These are phyloP conservation scores for Hemithea aestivaria DNA, from an alignment of 2,888 invertebrate genomes.

Conservation along the genomic window DNA sequence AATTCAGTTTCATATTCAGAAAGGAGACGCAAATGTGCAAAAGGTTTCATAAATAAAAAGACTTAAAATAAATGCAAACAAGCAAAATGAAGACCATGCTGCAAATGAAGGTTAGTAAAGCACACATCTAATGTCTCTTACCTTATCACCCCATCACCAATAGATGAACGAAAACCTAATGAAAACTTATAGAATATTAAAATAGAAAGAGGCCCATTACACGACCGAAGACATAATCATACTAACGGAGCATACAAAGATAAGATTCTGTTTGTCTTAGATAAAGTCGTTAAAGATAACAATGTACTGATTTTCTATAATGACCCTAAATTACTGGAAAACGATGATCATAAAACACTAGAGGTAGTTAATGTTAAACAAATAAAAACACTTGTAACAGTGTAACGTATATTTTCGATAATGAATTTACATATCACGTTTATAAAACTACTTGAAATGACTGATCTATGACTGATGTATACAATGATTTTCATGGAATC, in stretches of 20 bases:
- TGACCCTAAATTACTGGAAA: not conserved
- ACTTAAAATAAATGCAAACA: constrained; percentile 18
- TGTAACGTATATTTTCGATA: constrained; percentile 75
- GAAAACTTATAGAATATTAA: constrained; percentile 29
- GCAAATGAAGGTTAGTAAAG: constrained; percentile 56
- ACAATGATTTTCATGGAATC: constrained; percentile 17
- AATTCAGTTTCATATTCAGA: too few relatives aligned
- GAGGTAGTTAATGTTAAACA: constrained; percentile 39
- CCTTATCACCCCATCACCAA: constrained; percentile 70
- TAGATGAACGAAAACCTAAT: constrained; percentile 52
- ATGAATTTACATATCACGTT: constrained; percentile 72
- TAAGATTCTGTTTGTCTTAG: constrained; percentile 49
- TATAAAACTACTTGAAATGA: constrained; percentile 41
- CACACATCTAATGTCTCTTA: constrained; percentile 51
- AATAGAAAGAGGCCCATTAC: constrained; percentile 31
- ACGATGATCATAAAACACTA: not conserved
- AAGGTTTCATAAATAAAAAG: constrained; percentile 17
- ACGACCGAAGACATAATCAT: constrained; percentile 32
- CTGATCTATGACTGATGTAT: constrained; percentile 23
- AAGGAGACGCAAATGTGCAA: too few relatives aligned
- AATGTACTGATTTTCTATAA: constrained; percentile 35
- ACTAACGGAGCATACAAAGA: constrained; percentile 36
- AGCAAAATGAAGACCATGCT: constrained; percentile 34
- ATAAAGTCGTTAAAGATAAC: constrained; percentile 42
- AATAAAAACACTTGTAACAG: constrained; percentile 71